phyloP scores from a whole-genome alignment of 2,113 vertebrate genomes.

The Opisthocomus hoazin region DNA sequence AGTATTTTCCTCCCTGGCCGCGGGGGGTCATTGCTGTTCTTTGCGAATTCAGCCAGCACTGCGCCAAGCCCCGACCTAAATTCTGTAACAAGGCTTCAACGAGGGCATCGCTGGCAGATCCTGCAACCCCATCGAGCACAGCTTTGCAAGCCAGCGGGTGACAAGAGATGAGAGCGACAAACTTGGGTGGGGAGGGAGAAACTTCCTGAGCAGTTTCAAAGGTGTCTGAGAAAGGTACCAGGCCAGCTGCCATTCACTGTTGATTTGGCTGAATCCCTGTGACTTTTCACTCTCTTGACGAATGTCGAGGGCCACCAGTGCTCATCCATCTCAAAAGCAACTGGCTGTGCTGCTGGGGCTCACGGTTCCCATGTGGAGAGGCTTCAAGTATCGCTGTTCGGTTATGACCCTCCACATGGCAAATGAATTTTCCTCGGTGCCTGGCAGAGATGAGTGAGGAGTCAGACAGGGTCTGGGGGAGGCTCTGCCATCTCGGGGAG shows the following conservation, averaged over 20 bases:
- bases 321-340: neutral
- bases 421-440: neutral
- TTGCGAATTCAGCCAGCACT: neutral
- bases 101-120: neutral
- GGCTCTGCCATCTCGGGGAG: neutral
- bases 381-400: neutral
- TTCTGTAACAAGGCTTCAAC: neutral
- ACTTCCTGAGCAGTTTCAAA: neutral
- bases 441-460: neutral
- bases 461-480: neutral
- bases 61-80: neutral
- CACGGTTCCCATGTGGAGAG: neutral
- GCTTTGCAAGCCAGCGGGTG: neutral
- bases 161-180: neutral
- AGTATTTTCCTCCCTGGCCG: neutral
- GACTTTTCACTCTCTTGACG: accelerated
- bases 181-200: neutral
- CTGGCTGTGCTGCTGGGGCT: neutral
- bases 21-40: neutral
- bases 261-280: neutral
- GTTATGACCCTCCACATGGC: neutral
- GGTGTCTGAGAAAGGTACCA: neutral
- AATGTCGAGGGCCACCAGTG: neutral
- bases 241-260: neutral
- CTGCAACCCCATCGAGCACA: neutral